These are phyloP conservation scores for Phrynocephalus versicolor DNA, from an alignment of 2,113 vertebrate genomes.

Conservation along the genomic window DNA sequence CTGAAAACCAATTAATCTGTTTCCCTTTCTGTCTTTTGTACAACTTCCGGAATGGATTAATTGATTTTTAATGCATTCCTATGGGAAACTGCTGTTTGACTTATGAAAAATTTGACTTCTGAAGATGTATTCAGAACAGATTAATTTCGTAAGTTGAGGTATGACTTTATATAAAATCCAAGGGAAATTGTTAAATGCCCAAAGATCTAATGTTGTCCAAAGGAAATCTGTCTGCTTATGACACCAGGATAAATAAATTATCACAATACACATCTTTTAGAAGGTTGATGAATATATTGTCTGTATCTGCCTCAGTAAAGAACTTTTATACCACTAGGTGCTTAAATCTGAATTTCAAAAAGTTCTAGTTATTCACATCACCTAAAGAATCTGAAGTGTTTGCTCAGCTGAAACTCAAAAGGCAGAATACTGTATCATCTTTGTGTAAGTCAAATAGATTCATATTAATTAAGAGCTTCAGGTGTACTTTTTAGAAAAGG, in stretches of 20 bases:
- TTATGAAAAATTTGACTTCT: no score
- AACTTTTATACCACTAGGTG: slow-evolving; percentile 10
- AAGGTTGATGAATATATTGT: slow-evolving; percentile 2
- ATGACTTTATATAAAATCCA: not conserved
- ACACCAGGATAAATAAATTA: not conserved
- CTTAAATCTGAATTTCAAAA: slow-evolving; percentile 29
- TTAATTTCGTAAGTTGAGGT: no score
- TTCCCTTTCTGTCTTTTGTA: no score
- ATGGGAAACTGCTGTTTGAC: no score
- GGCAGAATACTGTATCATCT: not conserved
- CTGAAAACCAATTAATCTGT: no score
- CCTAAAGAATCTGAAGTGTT: slow-evolving; percentile 1
- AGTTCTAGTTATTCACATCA: slow-evolving; percentile 5
- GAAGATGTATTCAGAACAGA: no score
- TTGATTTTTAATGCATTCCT: no score
- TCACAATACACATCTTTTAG: not conserved
- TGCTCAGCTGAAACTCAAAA: not conserved
- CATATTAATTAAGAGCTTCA: not conserved
- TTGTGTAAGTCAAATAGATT: slow-evolving; percentile 3
- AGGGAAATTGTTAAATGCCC: not conserved
- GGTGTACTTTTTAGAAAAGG: not conserved
- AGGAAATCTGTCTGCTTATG: not conserved
- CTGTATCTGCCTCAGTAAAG: not conserved
- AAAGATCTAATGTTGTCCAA: not conserved
- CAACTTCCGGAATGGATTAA: no score